A percentile compares a stretch with the other conserved stretches of the same genome.
Conservation (phyloP, 2,113 vertebrate genomes). For the Lampris incognitus region DNA sequence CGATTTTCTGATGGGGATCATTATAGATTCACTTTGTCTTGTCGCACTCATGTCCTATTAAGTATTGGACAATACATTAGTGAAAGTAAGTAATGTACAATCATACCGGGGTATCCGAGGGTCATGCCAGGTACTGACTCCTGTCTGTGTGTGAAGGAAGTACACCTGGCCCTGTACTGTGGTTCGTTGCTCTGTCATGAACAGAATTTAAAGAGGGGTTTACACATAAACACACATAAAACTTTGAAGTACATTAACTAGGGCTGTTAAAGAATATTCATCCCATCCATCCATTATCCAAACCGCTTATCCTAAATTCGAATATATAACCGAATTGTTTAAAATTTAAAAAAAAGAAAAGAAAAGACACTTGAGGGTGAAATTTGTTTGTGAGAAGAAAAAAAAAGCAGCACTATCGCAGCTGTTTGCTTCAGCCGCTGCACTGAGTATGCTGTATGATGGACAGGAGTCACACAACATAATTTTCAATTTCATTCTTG, state of each 20-base stretch:
- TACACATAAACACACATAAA: background rate
- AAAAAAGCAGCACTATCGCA: too few species aligned
- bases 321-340: too few species aligned
- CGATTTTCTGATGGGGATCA: constrained; percentile 6
- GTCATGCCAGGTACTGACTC: constrained; percentile 98
- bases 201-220: constrained; percentile 11
- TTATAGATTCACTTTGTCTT: constrained; percentile 7
- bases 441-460: too few species aligned
- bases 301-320: too few species aligned
- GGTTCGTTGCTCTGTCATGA: constrained; percentile 82
- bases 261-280: background rate
- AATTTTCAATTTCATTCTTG: too few species aligned
- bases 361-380: too few species aligned
- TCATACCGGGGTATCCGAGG: constrained; percentile 94
- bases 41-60: constrained; percentile 1
- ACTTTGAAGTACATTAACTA: background rate
- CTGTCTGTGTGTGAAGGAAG: constrained; percentile 97
- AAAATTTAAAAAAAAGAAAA: too few species aligned
- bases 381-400: too few species aligned
- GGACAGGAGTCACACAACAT: too few species aligned
- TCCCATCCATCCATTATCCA: too few species aligned
- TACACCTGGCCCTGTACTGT: constrained; percentile 97
- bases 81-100: background rate
- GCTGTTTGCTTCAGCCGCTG: too few species aligned
- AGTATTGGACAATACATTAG: background rate